Base-by-base conservation (phyloP, 2,113 vertebrate species). In the Axis porcinus region DNA sequence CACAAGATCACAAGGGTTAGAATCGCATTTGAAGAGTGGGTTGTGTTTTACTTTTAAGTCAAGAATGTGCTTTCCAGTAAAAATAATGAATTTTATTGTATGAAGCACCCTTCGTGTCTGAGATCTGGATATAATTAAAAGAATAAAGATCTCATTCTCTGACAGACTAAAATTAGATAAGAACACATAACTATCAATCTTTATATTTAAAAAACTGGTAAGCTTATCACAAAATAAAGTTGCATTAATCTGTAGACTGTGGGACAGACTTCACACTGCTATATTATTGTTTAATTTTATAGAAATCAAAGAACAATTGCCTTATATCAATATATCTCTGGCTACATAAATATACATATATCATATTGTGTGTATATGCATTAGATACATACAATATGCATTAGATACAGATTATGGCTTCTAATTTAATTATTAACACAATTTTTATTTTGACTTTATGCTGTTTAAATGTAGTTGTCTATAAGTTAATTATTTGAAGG, bases 401-500 rank as follows among this genome's bases (percentile, higher is more conserved):
- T 78, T 82, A 78, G 91, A 92, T 82, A 55, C 40, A 79, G 19
- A 58, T 64, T 76, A 21, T 52, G 13, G 8, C 23, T 23, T 58
- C 27, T 86, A 94, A 92, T 45, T 84, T 91, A 25, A 84, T 95
- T 85, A 58, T 1, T 40, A 23, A 4, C 54, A 86, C 6, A 50
- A 16, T 79, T 79, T 19, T 86, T 3, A 54, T n/a, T 12, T 30
- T 82, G 60, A 81, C n/a, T 92, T 11, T n/a, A 16, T 89, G 78
- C 43, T 95, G 45, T 94, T 96, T 85, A 33, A 97, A 97, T 95
- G 30, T 81, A 97, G 13, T 60, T 3, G 2, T 57, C 60, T 94
- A 27, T 50, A 47, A 97, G 23, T 85, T 86, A 96, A 90, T 92
- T 93, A 96, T 95, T 96, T 97, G 83, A 96, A 97, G 52, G 5